Evolutionary conservation across 2,113 vertebrate genomes (phyloP), one percentile per base, ranked within the genome.

Genomic region (Scophthalmus maximus): DNA sequence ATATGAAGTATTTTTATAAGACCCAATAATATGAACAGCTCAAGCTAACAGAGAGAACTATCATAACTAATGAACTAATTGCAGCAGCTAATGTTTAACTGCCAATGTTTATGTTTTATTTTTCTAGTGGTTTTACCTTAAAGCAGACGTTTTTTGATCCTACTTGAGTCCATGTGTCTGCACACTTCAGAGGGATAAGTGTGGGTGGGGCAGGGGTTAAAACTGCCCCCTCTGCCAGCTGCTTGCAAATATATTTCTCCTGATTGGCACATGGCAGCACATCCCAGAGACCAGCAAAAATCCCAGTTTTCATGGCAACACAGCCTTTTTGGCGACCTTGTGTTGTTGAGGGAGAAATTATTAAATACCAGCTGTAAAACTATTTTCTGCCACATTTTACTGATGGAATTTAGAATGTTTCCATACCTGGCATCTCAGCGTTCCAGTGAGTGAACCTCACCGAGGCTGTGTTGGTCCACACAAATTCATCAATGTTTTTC

Each of bases 391-490:
- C n/a, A n/a, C n/a, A n/a, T n/a, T n/a, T n/a, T n/a, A n/a, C n/a
- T n/a, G n/a, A n/a, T n/a, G n/a, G n/a, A n/a, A n/a, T n/a, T n/a
- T n/a, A n/a, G n/a, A n/a, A n/a, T n/a, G n/a, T n/a, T n/a, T 53
- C 0, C 25, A 11, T 81, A 92, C 91, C 89, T 73, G 91, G 89
- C 91, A 92, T 92, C 27, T 64, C 63, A 44, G 78, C 30, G 62
- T 97, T 96, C 94, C 96, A 99, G 90, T 98, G 95, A 27, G 96
- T 97, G 71, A 95, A 99, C 40, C 6, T 87, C 53, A 97, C 94
- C 0, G 52, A 22, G 47, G 93, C 81, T 0, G 78, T 82, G 50
- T 91, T 94, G 32, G 92, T 85, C 96, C 97, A 98, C 44, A 85
- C 93, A 83, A 97, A 99, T 0, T 79, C 87, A 51, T 95, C 94